Evolutionary conservation across 2,797 vertebrate species (phyloP), one percentile per base, ranked within the genome.

Genomic region (Rhabdophis nuchalis): DNA sequence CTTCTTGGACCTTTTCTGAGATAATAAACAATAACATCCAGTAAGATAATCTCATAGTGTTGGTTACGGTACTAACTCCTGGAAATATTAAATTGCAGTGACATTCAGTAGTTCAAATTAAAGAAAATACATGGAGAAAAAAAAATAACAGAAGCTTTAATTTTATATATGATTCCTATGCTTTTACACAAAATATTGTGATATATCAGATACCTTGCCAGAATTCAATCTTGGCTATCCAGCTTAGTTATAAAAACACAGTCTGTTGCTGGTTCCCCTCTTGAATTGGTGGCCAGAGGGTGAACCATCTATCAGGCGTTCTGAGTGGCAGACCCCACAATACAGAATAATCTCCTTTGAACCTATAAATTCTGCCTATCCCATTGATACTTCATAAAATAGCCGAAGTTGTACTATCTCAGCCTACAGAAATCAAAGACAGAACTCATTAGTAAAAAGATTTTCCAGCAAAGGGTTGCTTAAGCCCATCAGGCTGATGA

Each of bases 1-100:
- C 91, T 64, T 92, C n/a, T 87, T 88, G 90, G 50, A 95, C 93
- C 50, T 96, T 96, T 94, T 92, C 95, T 96, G 41, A 72, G 9
- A 77, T 77, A 77, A 41, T 11, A 41, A 41, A 41, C 3, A 41
- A 36, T 23, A 20, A 41, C 32, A 77, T 41, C 68, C 68, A 77
- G 32, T 77, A 77, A 77, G 1, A 41, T 36, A 36, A 77, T 41
- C 32, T 77, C 32, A 77, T 10, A 20, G 3, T 11, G 8, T 77
- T 41, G 32, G 8, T 41, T 41, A 77, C 41, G 32, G 18, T 77
- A 36, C 32, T 77, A 41, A 36, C 16, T 10, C 68, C 23, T 77
- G 32, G 7, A 10, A 77, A 77, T 77, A 10, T 20, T 20, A 20
- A 72, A 36, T 36, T 72, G 64, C 5, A 1, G 16, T 72, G 14